Percentiles rank a stretch among this genome's conserved stretches.
These are phyloP conservation scores for Pseudoatta argentina DNA, from an alignment of 1,140 invertebrate genomes.

Conservation along the genomic window DNA sequence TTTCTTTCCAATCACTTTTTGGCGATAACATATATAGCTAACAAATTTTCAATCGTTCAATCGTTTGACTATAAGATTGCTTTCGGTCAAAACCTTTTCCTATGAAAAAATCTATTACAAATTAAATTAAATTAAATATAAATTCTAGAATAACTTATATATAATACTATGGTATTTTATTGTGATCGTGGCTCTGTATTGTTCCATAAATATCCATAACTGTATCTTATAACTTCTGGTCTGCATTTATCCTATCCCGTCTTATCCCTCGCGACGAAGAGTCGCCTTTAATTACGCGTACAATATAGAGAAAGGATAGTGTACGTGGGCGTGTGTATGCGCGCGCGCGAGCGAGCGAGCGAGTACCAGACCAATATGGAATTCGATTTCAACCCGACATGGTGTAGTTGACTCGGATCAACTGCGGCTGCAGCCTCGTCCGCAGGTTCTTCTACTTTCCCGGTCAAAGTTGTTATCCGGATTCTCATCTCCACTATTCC, in stretches of 20 bases:
- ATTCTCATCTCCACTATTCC: constrained; percentile 70
- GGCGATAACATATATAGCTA: neutral
- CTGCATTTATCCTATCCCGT: neutral
- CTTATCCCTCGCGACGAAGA: constrained; percentile 30
- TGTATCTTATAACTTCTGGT: neutral
- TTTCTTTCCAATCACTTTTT: neutral
- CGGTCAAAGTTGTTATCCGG: constrained; percentile 63
- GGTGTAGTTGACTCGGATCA: constrained; percentile 17
- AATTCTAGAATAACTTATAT: neutral
- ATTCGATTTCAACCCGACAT: constrained; percentile 50
- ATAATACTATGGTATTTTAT: neutral
- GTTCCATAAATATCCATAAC: constrained; percentile 29
- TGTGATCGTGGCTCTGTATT: neutral
- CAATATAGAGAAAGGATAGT: neutral
- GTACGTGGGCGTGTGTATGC: neutral
- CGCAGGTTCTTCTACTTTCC: constrained; percentile 65
- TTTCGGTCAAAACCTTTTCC: neutral
- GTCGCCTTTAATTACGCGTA: constrained; percentile 27
- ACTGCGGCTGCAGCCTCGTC: constrained; percentile 38
- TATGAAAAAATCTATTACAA: neutral
- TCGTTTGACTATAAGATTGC: neutral
- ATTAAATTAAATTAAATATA: constrained; percentile 3
- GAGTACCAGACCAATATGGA: neutral
- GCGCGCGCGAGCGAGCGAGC: neutral
- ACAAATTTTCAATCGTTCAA: constrained; percentile 1